Conservation (phyloP, 2,888 invertebrate species). For the Diarsia rubi region DNA sequence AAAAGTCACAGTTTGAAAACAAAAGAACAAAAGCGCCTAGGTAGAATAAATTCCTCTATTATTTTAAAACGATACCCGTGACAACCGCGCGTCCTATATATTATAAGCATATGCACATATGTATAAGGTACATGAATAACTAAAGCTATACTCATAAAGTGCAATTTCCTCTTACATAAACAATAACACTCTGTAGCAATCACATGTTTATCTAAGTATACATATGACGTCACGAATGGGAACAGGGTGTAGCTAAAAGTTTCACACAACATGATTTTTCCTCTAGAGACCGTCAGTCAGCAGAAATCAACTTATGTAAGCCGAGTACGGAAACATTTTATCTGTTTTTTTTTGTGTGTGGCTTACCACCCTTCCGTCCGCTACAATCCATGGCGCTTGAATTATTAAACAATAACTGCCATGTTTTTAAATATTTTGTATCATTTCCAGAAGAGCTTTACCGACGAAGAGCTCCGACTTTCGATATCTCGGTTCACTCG, state of each 20-base stretch:
- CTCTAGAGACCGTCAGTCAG: constrained; percentile 54
- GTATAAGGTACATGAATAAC: constrained; percentile 1
- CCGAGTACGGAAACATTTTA: constrained; percentile 47
- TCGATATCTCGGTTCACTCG: too few species aligned
- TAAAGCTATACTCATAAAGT: constrained; percentile 19
- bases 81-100: background rate
- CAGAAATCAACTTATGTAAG: constrained; percentile 58
- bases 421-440: constrained; percentile 20
- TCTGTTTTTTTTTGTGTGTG: constrained; percentile 37
- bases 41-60: background rate
- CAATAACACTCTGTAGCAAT: constrained; percentile 27
- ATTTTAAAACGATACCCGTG: background rate
- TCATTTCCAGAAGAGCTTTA: background rate
- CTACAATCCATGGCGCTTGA: constrained; percentile 22
- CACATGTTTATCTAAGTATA: constrained; percentile 19
- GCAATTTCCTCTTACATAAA: constrained; percentile 34
- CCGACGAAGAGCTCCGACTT: too few species aligned
- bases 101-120: background rate
- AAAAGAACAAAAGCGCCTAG: too few species aligned
- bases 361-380: constrained; percentile 28
- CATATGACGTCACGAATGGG: constrained; percentile 18
- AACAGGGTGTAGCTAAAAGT: constrained; percentile 29
- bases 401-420: constrained; percentile 44
- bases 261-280: constrained; percentile 28
- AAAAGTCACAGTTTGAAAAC: too few species aligned